Evolutionary conservation across 2,797 vertebrate species (phyloP), one percentile per base, ranked within the genome.

Genomic region (Lacerta bilineata): DNA sequence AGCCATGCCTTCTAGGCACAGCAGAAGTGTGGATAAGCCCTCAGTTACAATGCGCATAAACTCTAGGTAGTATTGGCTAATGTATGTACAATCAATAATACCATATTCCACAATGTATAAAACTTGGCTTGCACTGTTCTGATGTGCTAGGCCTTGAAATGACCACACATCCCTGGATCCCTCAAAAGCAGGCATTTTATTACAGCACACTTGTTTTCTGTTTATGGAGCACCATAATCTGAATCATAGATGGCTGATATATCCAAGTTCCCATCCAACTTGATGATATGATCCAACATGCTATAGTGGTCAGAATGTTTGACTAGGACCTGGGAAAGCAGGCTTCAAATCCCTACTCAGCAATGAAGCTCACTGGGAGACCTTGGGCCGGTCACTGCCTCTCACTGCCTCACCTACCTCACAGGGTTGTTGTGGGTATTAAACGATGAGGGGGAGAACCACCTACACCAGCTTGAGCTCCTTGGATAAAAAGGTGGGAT

Each of bases 241-340:
- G 23, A 11, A 36, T 50, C 69, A 79, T 27, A 39, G 64, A 43
- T 10, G 9, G 6, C 11, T 55, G 46, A 71, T 25, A 88, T 83
- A 83, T 77, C 43, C 72, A 69, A 17, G 61, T 88, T 88, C 81
- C 33, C 81, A 69, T 78, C 64, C 87, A 88, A 83, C 61, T 74
- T 83, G 83, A 78, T 83, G 61, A 33, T 78, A 4, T 55, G 50
- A 55, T 55, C 50, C 50, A 50, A 50, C 50, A 50, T 50, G 50
- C 11, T 50, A 50, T 50, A 50, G 11, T 50, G 50, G 50, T 50
- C 50, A 50, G 50, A 50, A 50, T 50, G 50, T 50, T 50, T 50
- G 50, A 13, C 11, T 13, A 50, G 50, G 50, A 50, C 50, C 50
- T 15, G 50, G 1, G 50, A 15, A 13, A 55, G 50, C 50, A 55